Conservation (phyloP, 2,797 vertebrate species). For the Macrochelys suwanniensis region DNA sequence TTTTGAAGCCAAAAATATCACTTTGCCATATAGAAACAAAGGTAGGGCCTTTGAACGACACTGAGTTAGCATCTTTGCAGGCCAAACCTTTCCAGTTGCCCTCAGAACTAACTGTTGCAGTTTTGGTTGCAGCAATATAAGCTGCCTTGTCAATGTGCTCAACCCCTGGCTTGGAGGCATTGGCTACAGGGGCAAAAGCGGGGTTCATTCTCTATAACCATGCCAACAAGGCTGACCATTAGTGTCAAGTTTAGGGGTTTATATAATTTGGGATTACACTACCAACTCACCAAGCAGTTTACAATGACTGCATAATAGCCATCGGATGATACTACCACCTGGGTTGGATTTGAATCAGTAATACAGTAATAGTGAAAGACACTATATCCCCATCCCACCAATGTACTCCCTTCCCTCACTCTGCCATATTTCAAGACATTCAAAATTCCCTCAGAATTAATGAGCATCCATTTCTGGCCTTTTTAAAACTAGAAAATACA, state of each 20-base stretch:
- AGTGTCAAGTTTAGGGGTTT: conserved; percentile 31
- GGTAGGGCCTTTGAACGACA: not conserved
- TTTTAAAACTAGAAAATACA: not conserved
- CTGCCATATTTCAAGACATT: not conserved
- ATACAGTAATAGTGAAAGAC: not conserved
- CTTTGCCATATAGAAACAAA: rapidly evolving
- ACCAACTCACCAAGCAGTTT: not conserved
- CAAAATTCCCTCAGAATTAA: not conserved
- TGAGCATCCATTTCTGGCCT: not conserved
- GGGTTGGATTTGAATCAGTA: not conserved
- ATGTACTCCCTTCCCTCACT: not conserved
- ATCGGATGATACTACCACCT: not conserved
- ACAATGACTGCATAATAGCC: not conserved
- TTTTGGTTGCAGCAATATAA: not conserved
- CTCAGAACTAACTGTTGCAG: not conserved
- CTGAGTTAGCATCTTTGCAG: conserved; percentile 35
- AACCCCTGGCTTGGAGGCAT: conserved; percentile 21
- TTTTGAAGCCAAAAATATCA: rapidly evolving
- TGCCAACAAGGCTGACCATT: conserved; percentile 40
- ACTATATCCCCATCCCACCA: not conserved
- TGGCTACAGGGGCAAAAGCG: not conserved
- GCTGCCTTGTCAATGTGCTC: conserved; percentile 6
- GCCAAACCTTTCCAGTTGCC: conserved; percentile 35
- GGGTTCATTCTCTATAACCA: conserved; percentile 46
- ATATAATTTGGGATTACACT: conserved; percentile 10